A percentile compares a stretch with the other conserved stretches of the same genome.
These are phyloP conservation scores for Acheta domesticus DNA, from an alignment of 2,888 invertebrate genomes.

Conservation along the genomic window DNA sequence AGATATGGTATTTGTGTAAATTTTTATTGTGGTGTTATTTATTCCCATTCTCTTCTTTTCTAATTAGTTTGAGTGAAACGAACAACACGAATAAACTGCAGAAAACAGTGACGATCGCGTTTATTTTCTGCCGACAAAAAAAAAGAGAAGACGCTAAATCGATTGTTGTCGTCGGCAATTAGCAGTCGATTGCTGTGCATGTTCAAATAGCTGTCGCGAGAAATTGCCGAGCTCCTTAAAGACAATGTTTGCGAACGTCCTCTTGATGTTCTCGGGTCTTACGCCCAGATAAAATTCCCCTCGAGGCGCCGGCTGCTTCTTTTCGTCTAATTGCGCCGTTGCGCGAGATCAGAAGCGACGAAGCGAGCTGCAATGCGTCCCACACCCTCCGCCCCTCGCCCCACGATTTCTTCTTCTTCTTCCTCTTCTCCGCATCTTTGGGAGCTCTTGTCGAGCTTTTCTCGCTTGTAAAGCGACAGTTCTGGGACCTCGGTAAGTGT, in stretches of 20 bases:
- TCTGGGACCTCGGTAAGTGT: too few relatives aligned
- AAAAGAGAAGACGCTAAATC: not conserved
- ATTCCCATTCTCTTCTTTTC: not conserved
- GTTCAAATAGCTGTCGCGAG: not conserved
- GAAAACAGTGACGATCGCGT: not conserved
- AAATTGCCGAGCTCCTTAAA: not conserved
- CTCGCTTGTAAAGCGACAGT: too few relatives aligned
- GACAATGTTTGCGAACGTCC: not conserved
- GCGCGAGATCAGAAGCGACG: not conserved
- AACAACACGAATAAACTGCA: not conserved
- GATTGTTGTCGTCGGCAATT: not conserved
- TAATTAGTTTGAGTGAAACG: not conserved
- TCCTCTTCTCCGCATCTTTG: not conserved
- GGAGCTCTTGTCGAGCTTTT: too few relatives aligned
- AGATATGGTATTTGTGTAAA: not conserved
- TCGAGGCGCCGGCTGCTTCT: not conserved
- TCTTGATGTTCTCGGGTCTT: conserved; percentile 8
- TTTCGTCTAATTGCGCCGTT: conserved; percentile 18
- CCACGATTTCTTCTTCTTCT: not conserved
- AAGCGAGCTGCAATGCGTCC: not conserved
- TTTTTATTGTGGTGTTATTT: not conserved
- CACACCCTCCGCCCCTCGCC: not conserved
- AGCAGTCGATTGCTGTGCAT: conserved; percentile 4
- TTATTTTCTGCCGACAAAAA: not conserved
- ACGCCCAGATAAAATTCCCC: conserved; percentile 18